Evolutionary conservation across 2,797 vertebrate species (phyloP).

Genomic region (Chromis chromis): DNA sequence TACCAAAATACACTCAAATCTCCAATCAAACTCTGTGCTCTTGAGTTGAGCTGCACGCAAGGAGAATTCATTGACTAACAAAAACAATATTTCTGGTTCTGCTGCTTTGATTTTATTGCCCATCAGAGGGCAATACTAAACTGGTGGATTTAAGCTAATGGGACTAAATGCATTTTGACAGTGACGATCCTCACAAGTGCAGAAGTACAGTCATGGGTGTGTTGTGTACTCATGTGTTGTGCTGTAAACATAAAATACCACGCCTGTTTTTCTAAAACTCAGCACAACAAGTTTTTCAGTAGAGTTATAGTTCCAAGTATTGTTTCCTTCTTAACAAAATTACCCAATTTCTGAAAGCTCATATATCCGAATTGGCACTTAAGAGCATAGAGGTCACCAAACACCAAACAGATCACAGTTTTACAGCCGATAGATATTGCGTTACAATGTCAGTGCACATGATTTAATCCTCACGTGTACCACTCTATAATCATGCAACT

Average conservation of each 20-base stretch:
- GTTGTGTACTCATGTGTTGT: background rate
- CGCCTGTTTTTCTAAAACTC: slow-evolving; percentile 7
- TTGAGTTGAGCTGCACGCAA: background rate
- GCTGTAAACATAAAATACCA: slow-evolving; percentile 23
- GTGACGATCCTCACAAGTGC: background rate
- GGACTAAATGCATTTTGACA: too few relatives aligned
- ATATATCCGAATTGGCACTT: background rate
- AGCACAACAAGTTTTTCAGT: slow-evolving; percentile 7
- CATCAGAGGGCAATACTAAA: background rate
- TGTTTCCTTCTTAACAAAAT: background rate
- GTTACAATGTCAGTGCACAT: background rate
- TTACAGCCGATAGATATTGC: background rate
- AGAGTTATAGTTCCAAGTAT: background rate
- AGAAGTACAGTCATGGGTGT: background rate
- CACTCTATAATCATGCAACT: background rate
- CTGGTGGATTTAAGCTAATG: background rate
- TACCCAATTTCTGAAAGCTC: background rate
- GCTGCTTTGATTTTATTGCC: too few relatives aligned
- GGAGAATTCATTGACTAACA: background rate
- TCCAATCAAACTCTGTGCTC: background rate
- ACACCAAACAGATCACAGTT: background rate
- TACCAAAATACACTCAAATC: background rate
- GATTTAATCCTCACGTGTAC: background rate
- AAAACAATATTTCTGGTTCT: too few relatives aligned
- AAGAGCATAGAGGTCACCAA: background rate